phyloP scores from a whole-genome alignment of 2,797 vertebrate genomes.

The Thunnus albacares region DNA sequence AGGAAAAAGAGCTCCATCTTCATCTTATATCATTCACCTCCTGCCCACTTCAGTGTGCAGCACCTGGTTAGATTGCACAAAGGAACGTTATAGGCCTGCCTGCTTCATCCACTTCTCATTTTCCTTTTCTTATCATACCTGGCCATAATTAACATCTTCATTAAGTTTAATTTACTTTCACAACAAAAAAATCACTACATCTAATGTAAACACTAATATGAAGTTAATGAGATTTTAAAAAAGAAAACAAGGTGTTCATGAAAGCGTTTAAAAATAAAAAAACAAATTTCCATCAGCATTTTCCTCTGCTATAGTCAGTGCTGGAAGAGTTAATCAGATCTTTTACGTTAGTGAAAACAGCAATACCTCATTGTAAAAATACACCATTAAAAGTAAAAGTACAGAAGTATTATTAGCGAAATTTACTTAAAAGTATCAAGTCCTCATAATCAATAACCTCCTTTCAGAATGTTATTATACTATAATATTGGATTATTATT shows the following conservation, averaged over 20 bases:
- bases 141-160: not conserved
- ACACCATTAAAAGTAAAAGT: too few relatives aligned
- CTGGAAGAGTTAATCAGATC: too few relatives aligned
- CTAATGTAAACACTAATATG: not conserved
- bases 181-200: not conserved
- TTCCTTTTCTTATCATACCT: not conserved
- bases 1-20: constrained; percentile 31
- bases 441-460: too few relatives aligned
- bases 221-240: not conserved
- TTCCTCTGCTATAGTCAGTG: not conserved
- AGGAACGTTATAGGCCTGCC: not conserved
- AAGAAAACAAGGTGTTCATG: not conserved
- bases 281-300: not conserved
- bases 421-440: too few relatives aligned
- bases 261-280: not conserved
- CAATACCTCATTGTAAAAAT: too few relatives aligned
- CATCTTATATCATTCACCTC: not conserved
- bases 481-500: too few relatives aligned
- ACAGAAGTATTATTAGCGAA: too few relatives aligned
- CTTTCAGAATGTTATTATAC: too few relatives aligned
- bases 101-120: not conserved
- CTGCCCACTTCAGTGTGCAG: constrained; percentile 19
- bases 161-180: not conserved
- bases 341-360: too few relatives aligned
- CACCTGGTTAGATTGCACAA: constrained; percentile 8